phyloP scores from a whole-genome alignment of 2,888 invertebrate genomes.

The Caenorhabditis plicata region DNA sequence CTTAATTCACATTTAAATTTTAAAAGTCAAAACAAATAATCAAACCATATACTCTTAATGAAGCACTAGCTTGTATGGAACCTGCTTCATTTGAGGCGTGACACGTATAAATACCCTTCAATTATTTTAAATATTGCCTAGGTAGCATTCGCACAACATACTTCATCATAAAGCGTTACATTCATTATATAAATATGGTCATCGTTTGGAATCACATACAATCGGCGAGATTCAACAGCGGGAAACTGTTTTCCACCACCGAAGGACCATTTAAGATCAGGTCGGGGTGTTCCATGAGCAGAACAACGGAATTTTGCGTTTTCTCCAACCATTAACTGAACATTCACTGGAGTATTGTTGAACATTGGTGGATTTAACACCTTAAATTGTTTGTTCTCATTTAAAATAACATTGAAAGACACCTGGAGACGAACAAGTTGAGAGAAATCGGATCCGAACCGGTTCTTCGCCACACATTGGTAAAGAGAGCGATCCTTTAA shows the following conservation, averaged over 20 bases:
- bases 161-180: constrained; percentile 33
- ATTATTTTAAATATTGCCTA: too few relatives aligned
- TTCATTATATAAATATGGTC: constrained; percentile 46
- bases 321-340: constrained; percentile 39
- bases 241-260: constrained; percentile 41
- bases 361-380: constrained; percentile 44
- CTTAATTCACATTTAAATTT: constrained; percentile 1
- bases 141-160: too few relatives aligned
- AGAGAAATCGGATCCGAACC: constrained; percentile 39
- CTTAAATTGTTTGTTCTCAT: constrained; percentile 1
- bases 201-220: constrained; percentile 41
- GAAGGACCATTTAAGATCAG: constrained; percentile 45
- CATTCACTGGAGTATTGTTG: constrained; percentile 37
- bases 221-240: constrained; percentile 38
- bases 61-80: constrained; percentile 32
- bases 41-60: constrained; percentile 33
- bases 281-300: constrained; percentile 39
- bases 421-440: constrained; percentile 12
- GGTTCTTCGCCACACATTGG: constrained; percentile 44
- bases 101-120: constrained; percentile 46
- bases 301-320: constrained; percentile 46
- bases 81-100: constrained; percentile 41
- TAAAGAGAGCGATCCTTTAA: constrained; percentile 38
- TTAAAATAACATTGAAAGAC: background rate
- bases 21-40: background rate